Evolutionary conservation across 1,140 invertebrate species (phyloP).

Genomic region (Drosophila albomicans): DNA sequence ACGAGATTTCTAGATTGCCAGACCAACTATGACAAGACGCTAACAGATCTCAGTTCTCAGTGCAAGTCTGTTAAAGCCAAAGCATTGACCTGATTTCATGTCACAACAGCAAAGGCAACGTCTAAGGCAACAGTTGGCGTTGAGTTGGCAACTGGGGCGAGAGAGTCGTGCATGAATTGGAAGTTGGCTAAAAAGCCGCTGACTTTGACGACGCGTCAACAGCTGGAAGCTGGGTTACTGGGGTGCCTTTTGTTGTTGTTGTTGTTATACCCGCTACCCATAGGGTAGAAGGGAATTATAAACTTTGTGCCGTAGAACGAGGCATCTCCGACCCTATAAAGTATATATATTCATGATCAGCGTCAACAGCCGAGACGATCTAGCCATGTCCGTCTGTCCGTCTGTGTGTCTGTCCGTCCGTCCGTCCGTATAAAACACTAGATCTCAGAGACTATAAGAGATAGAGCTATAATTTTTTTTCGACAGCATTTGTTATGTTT

Average conservation of each 20-base stretch:
- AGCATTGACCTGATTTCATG: conserved; percentile 73
- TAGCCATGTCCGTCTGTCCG: too few relatives aligned
- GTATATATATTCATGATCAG: too few relatives aligned
- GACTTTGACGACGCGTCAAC: conserved; percentile 10
- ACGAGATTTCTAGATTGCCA: conserved; percentile 21
- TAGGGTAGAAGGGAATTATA: too few relatives aligned
- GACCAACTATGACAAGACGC: conserved; percentile 33
- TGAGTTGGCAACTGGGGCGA: conserved; percentile 57
- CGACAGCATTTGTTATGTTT: too few relatives aligned
- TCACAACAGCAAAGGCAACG: conserved; percentile 28
- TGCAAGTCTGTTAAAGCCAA: conserved; percentile 23
- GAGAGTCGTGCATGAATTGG: conserved; percentile 31
- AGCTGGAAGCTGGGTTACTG: conserved; percentile 33
- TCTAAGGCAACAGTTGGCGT: conserved; percentile 54
- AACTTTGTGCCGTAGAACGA: too few relatives aligned
- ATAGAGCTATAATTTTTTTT: too few relatives aligned
- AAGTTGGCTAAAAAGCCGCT: conserved; percentile 19
- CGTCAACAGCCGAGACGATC: too few relatives aligned
- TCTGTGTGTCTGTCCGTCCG: too few relatives aligned
- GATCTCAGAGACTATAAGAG: too few relatives aligned
- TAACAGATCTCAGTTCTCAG: conserved; percentile 41
- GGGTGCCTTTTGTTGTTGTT: background rate
- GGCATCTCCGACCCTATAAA: too few relatives aligned
- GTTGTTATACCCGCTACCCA: too few relatives aligned
- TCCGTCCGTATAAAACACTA: too few relatives aligned